Conservation (phyloP, 1,140 invertebrate species). For the Brachionus manjavacas region DNA sequence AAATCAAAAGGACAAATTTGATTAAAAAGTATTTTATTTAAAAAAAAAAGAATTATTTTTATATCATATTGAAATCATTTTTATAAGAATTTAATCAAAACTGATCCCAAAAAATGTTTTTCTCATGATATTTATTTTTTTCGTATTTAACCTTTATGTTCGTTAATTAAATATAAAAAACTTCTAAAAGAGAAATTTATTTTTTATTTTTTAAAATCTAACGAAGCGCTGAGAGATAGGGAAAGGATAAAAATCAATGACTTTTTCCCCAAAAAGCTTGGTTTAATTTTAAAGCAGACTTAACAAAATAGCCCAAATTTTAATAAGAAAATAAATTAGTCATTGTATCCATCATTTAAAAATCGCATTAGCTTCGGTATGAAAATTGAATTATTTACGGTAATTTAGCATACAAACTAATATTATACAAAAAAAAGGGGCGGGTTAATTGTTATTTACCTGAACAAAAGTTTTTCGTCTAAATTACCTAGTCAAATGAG, state of each 20-base stretch:
- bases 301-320: not conserved
- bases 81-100: no score
- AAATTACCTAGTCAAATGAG: not conserved
- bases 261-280: not conserved
- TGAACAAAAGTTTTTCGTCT: not conserved
- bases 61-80: no score
- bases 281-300: not conserved
- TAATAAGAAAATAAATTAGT: slow-evolving; percentile 21
- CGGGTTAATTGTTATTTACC: not conserved
- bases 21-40: no score
- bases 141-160: no score
- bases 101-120: no score
- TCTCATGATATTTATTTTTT: no score
- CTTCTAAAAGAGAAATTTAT: no score
- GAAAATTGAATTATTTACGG: slow-evolving; percentile 27
- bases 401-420: slow-evolving; percentile 20
- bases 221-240: no score
- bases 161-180: no score
- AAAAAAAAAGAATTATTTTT: no score
- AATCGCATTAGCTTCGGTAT: not conserved
- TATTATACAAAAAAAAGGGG: not conserved
- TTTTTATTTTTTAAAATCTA: not conserved
- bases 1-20: no score
- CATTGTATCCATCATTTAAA: not conserved
- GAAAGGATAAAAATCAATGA: not conserved